Evolutionary conservation across 2,113 vertebrate species (phyloP).

Genomic region (Scopus umbretta): DNA sequence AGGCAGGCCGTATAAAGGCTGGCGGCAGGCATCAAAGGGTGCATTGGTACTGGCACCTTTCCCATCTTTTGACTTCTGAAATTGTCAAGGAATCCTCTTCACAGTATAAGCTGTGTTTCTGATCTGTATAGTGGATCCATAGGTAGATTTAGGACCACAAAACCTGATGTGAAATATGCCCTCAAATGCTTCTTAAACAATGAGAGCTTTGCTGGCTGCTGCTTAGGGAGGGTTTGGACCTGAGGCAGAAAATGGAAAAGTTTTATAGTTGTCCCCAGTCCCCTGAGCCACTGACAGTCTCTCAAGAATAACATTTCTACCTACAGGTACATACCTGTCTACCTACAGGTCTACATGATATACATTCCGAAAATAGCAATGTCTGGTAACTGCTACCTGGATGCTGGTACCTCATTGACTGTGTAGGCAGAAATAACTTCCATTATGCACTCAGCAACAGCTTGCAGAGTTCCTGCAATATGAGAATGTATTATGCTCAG

Average conservation of each 20-base stretch:
- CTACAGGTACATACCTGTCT: background rate
- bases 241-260: rapidly evolving
- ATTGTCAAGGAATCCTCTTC: background rate
- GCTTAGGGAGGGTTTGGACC: background rate
- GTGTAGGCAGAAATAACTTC: background rate
- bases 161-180: background rate
- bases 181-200: background rate
- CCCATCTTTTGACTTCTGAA: background rate
- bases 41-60: background rate
- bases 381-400: background rate
- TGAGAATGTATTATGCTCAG: background rate
- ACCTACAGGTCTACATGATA: too few species aligned
- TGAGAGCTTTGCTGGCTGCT: background rate
- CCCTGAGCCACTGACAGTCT: background rate
- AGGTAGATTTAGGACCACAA: background rate
- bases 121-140: background rate
- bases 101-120: background rate
- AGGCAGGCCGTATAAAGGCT: background rate
- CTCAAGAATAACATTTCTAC: background rate
- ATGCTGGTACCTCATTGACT: background rate
- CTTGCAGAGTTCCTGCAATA: background rate
- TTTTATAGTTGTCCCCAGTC: background rate
- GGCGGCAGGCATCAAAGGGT: background rate
- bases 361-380: background rate
- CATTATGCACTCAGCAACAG: background rate